Conservation (phyloP, 2,888 invertebrate species). For the Bhutanitis thaidina region DNA sequence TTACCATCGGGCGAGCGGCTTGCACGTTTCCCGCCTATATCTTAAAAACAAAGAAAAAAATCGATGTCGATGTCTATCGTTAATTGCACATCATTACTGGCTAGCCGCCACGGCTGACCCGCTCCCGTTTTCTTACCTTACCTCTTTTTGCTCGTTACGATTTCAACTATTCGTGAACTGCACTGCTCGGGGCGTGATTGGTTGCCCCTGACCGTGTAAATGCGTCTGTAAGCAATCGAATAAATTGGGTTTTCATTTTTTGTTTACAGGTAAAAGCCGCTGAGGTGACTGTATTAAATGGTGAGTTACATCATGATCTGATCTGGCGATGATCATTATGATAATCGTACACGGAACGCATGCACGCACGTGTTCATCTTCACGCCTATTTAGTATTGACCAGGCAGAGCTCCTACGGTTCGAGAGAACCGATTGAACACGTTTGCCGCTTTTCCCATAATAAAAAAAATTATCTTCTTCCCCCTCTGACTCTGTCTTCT, state of each 20-base stretch:
- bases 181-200: background rate
- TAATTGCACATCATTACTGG: conserved; percentile 2
- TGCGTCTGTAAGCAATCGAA: background rate
- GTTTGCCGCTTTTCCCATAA: no score
- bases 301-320: conserved; percentile 20
- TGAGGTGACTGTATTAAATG: conserved; percentile 22
- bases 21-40: no score
- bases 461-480: no score
- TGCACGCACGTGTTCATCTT: no score
- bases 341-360: no score
- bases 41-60: no score
- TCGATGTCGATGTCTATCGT: background rate
- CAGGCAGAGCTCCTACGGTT: no score
- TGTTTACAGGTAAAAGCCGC: conserved; percentile 26
- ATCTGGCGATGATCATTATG: background rate
- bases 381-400: no score
- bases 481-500: no score
- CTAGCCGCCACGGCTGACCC: conserved; percentile 11
- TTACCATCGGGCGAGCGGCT: no score
- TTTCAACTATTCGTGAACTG: conserved; percentile 7
- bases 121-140: conserved; percentile 10
- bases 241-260: conserved; percentile 9
- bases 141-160: conserved; percentile 10
- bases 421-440: no score
- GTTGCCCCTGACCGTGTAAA: conserved; percentile 18